Evolutionary conservation across 2,113 vertebrate species (phyloP), one percentile per base, ranked within the genome.

Genomic region (Zapus hudsonius): DNA sequence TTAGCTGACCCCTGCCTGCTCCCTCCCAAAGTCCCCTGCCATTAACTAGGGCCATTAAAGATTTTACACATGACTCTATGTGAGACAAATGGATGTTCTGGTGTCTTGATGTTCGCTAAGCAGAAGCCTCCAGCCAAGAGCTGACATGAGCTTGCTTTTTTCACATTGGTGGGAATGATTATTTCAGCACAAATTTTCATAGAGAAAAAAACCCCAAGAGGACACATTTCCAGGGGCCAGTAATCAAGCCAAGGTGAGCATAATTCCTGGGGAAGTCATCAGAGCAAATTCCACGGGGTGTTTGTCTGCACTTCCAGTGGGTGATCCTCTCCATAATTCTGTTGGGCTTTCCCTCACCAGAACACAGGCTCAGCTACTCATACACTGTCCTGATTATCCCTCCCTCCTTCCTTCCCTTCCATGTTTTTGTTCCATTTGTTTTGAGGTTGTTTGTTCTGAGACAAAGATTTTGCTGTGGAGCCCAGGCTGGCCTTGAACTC

Each of bases 171-270:
- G 81, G 75, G 79, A 76, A 76, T 78, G 47, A 95, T 89, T 61
- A 76, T 38, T 80, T 92, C 74, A 93, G 67, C 55, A 40, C 81
- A 80, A 84, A 57, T 92, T 94, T 89, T 78, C 76, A 92, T 67
- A 84, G 76, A 69, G 31, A 31, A 63, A 72, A 84, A 76, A 33
- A 31, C 42, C n/a, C 36, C 66, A 11, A 52, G 87, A 92, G 17
- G 40, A 59, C 22, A 27, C 8, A 9, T 73, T 89, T 90, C 66
- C 57, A 84, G 66, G 64, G 93, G 59, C 73, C 55, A 31, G 31
- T 61, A 22, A 70, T n/a, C n/a, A 73, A 31, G 85, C 42, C 20
- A n/a, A 47, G 75, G 66, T 64, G n/a, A 0, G 42, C 40, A 47
- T 0, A 10, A 11, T 11, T 67, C 78, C 78, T 61, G 2, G 16